Percentiles rank a stretch among this genome's conserved stretches.
phyloP scores from a whole-genome alignment of 2,888 invertebrate genomes.

The Sussaba pulchella region DNA sequence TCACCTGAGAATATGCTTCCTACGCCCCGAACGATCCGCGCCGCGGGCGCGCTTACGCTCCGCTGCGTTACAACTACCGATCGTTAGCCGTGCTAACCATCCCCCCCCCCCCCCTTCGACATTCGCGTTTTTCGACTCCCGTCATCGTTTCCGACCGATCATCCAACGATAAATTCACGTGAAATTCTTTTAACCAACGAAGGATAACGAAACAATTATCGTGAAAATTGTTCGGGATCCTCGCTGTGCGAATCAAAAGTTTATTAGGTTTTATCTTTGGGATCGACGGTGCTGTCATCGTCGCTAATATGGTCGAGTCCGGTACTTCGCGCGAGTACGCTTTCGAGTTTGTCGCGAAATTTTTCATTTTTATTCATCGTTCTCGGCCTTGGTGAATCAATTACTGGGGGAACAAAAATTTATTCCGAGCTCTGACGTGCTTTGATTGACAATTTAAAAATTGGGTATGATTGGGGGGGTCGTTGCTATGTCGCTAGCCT shows the following conservation, averaged over 20 bases:
- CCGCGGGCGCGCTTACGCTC: constrained; percentile 48
- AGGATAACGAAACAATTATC: constrained; percentile 42
- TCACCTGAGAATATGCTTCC: constrained; percentile 68
- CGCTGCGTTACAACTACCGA: constrained; percentile 32
- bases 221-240: background rate
- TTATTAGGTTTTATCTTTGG: background rate
- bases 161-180: constrained; percentile 45
- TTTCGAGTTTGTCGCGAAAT: too few species aligned
- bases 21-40: constrained; percentile 61
- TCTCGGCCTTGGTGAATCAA: too few species aligned
- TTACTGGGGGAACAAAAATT: too few species aligned
- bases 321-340: too few species aligned
- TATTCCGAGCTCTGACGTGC: too few species aligned
- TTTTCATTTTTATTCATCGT: too few species aligned
- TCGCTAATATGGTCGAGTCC: background rate
- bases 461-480: too few species aligned
- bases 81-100: constrained; percentile 65
- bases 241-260: background rate
- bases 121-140: constrained; percentile 33
- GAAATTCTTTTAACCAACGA: constrained; percentile 23
- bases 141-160: constrained; percentile 32
- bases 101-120: too few species aligned
- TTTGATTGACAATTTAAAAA: too few species aligned
- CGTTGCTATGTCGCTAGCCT: too few species aligned
- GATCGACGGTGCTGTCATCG: background rate